Percentiles rank a stretch among this genome's conserved stretches.
phyloP scores from a whole-genome alignment of 2,888 invertebrate genomes.

The Plagiodera versicolora region DNA sequence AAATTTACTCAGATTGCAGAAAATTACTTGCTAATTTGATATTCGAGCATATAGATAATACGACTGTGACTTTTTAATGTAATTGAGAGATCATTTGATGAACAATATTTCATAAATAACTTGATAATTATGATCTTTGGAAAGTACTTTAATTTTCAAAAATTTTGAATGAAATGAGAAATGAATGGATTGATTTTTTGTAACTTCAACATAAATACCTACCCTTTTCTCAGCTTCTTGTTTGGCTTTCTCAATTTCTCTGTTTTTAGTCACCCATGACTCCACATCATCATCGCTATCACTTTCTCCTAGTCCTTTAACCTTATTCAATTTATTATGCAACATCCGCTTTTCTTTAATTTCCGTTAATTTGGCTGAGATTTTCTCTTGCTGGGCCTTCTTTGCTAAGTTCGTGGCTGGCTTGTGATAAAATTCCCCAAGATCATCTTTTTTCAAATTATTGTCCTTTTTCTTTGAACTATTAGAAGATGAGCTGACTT shows the following conservation, averaged over 20 bases:
- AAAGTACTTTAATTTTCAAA: too few species aligned
- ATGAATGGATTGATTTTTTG: too few species aligned
- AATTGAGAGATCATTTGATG: too few species aligned
- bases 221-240: constrained; percentile 83
- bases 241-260: constrained; percentile 76
- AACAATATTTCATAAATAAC: too few species aligned
- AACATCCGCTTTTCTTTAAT: constrained; percentile 79
- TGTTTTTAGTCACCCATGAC: constrained; percentile 82
- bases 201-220: constrained; percentile 49
- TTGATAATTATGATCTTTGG: too few species aligned
- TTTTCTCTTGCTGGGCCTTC: constrained; percentile 75
- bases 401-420: constrained; percentile 76
- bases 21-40: too few species aligned
- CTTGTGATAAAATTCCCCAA: constrained; percentile 85
- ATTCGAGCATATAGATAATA: too few species aligned
- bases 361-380: constrained; percentile 76
- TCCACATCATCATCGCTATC: constrained; percentile 75
- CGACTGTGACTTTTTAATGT: too few species aligned
- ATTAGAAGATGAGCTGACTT: constrained; percentile 55
- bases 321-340: constrained; percentile 66
- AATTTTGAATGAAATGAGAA: too few species aligned
- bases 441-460: constrained; percentile 57
- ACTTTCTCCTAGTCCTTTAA: constrained; percentile 68
- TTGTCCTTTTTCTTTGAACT: constrained; percentile 50
- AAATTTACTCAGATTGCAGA: too few species aligned